These are phyloP conservation scores for Vespertilio murinus DNA, from an alignment of 2,797 vertebrate genomes.

Conservation along the genomic window DNA sequence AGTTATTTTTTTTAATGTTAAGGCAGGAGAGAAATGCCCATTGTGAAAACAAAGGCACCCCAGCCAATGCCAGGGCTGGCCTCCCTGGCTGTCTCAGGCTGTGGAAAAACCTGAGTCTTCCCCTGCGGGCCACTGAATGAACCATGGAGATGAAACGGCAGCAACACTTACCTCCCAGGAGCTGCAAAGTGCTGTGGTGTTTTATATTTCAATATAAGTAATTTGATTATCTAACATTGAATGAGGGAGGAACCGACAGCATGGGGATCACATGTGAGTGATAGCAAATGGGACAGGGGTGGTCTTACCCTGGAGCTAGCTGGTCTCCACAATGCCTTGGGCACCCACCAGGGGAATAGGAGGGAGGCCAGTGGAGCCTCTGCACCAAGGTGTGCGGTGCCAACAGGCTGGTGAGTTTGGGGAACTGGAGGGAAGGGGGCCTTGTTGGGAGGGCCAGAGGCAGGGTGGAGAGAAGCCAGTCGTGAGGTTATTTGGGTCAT, in stretches of 20 bases:
- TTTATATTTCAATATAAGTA: constrained; percentile 14
- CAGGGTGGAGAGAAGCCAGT: background rate
- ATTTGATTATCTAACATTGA: background rate
- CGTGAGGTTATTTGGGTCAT: background rate
- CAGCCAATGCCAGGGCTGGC: background rate
- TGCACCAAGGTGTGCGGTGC: background rate
- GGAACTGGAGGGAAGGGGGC: background rate
- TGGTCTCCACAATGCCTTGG: background rate
- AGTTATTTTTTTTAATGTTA: background rate
- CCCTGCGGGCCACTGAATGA: background rate
- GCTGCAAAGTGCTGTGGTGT: background rate
- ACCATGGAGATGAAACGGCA: background rate
- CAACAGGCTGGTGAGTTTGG: background rate
- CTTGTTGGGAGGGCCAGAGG: background rate
- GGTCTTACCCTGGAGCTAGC: background rate
- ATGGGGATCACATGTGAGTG: background rate
- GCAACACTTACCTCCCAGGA: background rate
- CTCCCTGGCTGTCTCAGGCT: background rate
- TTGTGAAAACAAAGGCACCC: background rate
- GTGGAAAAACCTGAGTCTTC: background rate
- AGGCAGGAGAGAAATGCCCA: background rate
- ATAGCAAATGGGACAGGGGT: background rate
- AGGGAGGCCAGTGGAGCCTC: background rate
- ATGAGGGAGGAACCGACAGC: background rate
- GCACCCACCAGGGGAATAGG: background rate